A percentile compares a stretch with the other conserved stretches of the same genome.
Conservation (phyloP, 2,113 vertebrate genomes). For the Puma concolor region DNA sequence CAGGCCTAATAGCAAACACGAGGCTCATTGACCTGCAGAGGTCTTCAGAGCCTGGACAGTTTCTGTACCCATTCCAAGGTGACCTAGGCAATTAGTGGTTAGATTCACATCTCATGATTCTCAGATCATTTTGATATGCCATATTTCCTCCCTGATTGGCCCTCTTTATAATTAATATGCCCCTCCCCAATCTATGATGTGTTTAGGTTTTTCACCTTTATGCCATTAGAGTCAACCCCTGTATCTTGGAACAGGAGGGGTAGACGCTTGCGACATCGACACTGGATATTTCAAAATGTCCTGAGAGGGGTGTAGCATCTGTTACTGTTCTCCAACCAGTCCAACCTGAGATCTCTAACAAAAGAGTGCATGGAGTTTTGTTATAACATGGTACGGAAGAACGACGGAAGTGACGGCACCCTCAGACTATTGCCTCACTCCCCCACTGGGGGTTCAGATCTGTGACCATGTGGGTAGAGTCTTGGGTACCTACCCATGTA, state of each 20-base stretch:
- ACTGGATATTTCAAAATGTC: not conserved
- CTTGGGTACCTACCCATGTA: not conserved
- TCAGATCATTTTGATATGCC: not conserved
- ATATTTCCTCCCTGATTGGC: not conserved
- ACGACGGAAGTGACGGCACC: not conserved
- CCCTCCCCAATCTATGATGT: not conserved
- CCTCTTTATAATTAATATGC: not conserved
- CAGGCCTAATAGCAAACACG: not conserved
- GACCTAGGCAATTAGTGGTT: not conserved
- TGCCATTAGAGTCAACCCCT: not conserved
- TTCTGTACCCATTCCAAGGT: not conserved
- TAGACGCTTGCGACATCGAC: not conserved
- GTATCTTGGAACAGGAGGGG: not conserved
- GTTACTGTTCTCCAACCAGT: not conserved
- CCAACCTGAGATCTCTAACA: not conserved
- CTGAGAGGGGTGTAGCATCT: rapidly evolving
- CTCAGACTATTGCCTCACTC: not conserved
- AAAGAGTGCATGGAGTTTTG: not conserved
- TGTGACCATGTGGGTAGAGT: not conserved
- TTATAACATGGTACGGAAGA: not conserved
- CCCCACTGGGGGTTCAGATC: not conserved
- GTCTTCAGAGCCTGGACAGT: not conserved
- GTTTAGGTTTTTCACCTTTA: not conserved
- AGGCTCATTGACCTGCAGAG: not conserved
- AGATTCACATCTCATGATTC: not conserved